Conservation (phyloP, 1,140 invertebrate species). For the Anoplophora glabripennis region DNA sequence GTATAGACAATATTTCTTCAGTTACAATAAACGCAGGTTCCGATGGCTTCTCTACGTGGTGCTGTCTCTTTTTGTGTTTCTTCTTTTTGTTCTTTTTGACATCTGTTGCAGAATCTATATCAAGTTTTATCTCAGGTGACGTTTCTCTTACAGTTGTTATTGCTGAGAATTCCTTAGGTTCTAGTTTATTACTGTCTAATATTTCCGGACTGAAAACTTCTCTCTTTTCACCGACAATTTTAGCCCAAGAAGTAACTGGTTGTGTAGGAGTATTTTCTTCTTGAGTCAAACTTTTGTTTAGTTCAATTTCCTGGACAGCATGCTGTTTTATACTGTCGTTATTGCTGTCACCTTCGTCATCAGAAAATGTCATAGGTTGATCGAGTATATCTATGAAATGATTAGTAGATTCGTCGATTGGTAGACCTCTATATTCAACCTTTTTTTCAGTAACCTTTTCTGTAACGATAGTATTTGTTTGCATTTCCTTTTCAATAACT, state of each 20-base stretch:
- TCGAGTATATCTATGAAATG: conserved; percentile 56
- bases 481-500: not conserved
- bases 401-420: conserved; percentile 52
- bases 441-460: conserved; percentile 1
- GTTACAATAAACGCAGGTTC: conserved; percentile 20
- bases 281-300: too few relatives aligned
- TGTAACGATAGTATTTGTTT: not conserved
- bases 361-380: conserved; percentile 49
- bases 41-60: conserved; percentile 18
- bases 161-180: not conserved
- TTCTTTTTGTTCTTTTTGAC: conserved; percentile 27
- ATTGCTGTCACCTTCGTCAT: conserved; percentile 25
- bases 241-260: too few relatives aligned
- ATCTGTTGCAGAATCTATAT: conserved; percentile 9
- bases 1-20: conserved; percentile 17
- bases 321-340: not conserved
- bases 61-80: conserved; percentile 22
- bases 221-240: too few relatives aligned
- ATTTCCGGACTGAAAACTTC: not conserved
- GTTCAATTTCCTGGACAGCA: not conserved
- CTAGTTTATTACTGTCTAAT: not conserved
- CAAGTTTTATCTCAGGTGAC: not conserved
- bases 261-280: too few relatives aligned
- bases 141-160: not conserved
- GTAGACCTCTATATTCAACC: conserved; percentile 48